Base-by-base conservation (phyloP, 1,140 invertebrate species). In the Macrobrachium nipponense region DNA sequence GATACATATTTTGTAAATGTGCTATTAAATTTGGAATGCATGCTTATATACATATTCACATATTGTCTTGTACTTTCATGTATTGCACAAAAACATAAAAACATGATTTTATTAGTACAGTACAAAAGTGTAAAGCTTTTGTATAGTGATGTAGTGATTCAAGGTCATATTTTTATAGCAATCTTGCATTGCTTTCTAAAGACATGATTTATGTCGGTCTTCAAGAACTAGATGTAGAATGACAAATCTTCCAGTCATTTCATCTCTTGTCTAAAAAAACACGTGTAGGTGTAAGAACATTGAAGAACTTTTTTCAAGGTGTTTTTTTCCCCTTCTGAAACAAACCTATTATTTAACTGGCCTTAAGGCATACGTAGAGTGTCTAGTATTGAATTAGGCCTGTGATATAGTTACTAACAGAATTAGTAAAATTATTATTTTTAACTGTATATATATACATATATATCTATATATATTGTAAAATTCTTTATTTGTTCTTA, bases 201-300 rank as follows among this genome's bases (percentile, higher is more conserved):
- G 80, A 81, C 79, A 72, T 87, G 61, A 82, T 87, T 72, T 77
- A 58, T 87, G 79, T 81, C 77, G 77, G 79, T 87, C 70, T 86
- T 80, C 78, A 76, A 51, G 36, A 78, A 84, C 70, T 66, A 75
- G 62, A 81, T 76, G 36, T 66, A 81, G 79, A 61, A 82, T 87
- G 79, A 87, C 72, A 80, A 87, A 81, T 87, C 85, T 87, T 87
- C 85, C 85, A 87, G 83, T 86, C 83, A 86, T 80, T 86, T 86
- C 83, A 86, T 77, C 83, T 86, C 83, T 80, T 78, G 36, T 80
- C 58, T 73, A 80, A 68, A 80, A 80, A 68, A 77, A 36, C n/a
- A 77, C 51, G 27, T 79, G 66, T 79, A 62, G 60, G n/a, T 79
- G 43, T 73, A 72, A 82, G 83, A 79, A 72, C 78, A 73, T 78